Conservation (phyloP, 1,140 invertebrate species). For the Halesus radiatus region DNA sequence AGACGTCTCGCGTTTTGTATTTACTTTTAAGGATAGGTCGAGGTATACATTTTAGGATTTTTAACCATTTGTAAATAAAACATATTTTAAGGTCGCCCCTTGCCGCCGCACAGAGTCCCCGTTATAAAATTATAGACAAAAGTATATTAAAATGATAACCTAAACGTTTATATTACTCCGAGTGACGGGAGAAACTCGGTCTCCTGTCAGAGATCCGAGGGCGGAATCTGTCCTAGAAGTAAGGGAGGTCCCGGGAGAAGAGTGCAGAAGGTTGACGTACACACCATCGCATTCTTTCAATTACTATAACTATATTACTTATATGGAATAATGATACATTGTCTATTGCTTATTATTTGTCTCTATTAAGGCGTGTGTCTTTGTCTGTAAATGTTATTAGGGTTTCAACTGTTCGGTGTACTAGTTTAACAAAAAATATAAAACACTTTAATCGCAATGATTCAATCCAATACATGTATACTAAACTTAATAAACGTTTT, state of each 20-base stretch:
- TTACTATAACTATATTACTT: constrained; percentile 63
- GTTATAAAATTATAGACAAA: constrained; percentile 67
- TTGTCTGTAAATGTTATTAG: constrained; percentile 71
- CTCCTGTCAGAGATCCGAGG: constrained; percentile 39
- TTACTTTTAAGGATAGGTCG: constrained; percentile 68
- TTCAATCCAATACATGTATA: constrained; percentile 58
- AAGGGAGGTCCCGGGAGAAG: constrained; percentile 2
- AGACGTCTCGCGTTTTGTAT: constrained; percentile 72
- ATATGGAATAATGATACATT: constrained; percentile 68
- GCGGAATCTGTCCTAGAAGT: constrained; percentile 51
- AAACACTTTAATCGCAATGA: constrained; percentile 57
- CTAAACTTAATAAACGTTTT: constrained; percentile 54
- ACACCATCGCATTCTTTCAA: constrained; percentile 54
- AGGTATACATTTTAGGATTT: constrained; percentile 59
- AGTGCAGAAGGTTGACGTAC: constrained; percentile 48
- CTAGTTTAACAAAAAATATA: constrained; percentile 62
- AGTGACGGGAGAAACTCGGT: constrained; percentile 62
- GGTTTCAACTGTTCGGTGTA: constrained; percentile 69
- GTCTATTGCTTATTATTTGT: constrained; percentile 72
- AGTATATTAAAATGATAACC: constrained; percentile 60
- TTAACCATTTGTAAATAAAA: constrained; percentile 72
- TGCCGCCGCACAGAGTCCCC: constrained; percentile 61
- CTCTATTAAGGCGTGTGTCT: constrained; percentile 68
- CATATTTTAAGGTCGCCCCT: constrained; percentile 60
- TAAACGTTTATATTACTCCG: constrained; percentile 73